Conservation (phyloP, 2,797 vertebrate genomes). For the Thamnophis elegans region DNA sequence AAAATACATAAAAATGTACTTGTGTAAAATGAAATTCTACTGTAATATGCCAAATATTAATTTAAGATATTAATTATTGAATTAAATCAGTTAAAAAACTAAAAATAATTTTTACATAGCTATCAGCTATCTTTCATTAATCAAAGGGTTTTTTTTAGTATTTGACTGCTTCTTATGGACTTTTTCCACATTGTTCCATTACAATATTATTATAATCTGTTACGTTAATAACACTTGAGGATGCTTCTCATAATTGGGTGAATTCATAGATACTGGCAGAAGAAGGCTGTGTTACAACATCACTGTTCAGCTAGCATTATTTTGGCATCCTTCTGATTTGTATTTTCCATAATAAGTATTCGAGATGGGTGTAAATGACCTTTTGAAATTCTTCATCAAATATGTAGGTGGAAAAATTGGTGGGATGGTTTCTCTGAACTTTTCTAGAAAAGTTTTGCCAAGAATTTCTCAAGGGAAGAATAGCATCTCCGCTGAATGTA, state of each 20-base stretch:
- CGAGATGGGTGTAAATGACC: not conserved
- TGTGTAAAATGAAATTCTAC: not conserved
- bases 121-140: not conserved
- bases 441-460: not conserved
- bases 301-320: not conserved
- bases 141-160: not conserved
- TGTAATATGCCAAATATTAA: not conserved
- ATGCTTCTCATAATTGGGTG: not conserved
- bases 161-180: not conserved
- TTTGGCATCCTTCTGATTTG: not conserved
- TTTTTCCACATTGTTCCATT: not conserved
- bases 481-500: not conserved
- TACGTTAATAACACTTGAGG: not conserved
- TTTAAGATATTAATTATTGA: not conserved
- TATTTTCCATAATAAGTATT: not conserved
- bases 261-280: not conserved
- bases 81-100: not conserved
- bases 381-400: not conserved
- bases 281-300: not conserved
- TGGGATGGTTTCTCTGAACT: not conserved
- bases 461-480: not conserved
- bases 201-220: not conserved
- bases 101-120: not conserved
- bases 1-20: slow-evolving; percentile 9
- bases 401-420: not conserved